Evolutionary conservation across 2,113 vertebrate genomes (phyloP), one percentile per base, ranked within the genome.

Genomic region (Oxyura jamaicensis): DNA sequence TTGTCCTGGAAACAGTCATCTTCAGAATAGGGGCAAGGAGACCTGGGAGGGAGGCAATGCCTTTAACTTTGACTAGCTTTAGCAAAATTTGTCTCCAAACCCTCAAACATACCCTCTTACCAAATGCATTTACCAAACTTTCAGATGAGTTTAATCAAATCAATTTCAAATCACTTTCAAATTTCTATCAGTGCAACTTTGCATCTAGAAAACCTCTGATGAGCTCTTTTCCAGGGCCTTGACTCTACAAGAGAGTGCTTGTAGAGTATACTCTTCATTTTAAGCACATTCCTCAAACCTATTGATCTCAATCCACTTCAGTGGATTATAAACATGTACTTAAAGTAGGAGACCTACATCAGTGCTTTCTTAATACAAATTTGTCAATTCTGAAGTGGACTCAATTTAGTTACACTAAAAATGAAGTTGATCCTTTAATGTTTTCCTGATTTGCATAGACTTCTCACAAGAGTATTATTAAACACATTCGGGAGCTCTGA

Each of bases 231-330:
- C 50, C 3, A 33, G 18, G 90, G 93, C 18, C 73, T 93, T 93
- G 90, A 90, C 85, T 94, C 85, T 85, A 85, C 71, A 92, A 81
- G 76, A n/a, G n/a, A n/a, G n/a, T n/a, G n/a, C n/a, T n/a, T n/a
- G n/a, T n/a, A n/a, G n/a, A 97, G 92, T 56, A 46, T 55, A 86
- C 95, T 94, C 88, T 94, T 97, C 62, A 91, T 94, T 93, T 97
- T 95, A 94, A 95, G 93, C 68, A 91, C 82, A 94, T 97, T 94
- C 82, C 93, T 96, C 76, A 83, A 96, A 88, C 69, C 79, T 94
- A 93, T 96, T 96, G 90, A 97, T 95, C 88, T 95, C 93, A 91
- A 96, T 86, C 72, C 88, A 88, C 93, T 96, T 86, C 86, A 96
- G 72, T 88, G 86, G 86, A 94, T 96, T 91, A 95, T 95, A 96